Percentiles rank a stretch among this genome's conserved stretches.
These are phyloP conservation scores for Ptilodon capucinus DNA, from an alignment of 2,888 invertebrate genomes.

Conservation along the genomic window DNA sequence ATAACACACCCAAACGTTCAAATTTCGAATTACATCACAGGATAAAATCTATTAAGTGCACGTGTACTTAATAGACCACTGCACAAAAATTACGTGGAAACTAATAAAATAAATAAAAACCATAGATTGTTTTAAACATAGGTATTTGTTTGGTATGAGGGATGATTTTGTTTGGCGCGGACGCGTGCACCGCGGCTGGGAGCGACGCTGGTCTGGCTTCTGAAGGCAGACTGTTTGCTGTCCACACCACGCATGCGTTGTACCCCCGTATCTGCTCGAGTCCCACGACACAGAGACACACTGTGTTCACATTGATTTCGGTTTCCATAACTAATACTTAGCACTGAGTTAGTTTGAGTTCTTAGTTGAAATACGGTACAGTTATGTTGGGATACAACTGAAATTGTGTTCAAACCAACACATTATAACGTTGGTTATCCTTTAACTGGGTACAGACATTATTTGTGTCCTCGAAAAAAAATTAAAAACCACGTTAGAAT, in stretches of 20 bases:
- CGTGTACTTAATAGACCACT: constrained; percentile 14
- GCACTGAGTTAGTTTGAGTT: constrained; percentile 17
- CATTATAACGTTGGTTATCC: not conserved
- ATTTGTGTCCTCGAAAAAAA: constrained; percentile 9
- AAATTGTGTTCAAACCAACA: not conserved
- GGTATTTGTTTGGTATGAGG: constrained; percentile 22
- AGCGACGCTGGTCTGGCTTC: constrained; percentile 27
- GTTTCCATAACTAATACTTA: constrained; percentile 16
- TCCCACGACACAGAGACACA: constrained; percentile 11
- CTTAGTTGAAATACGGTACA: constrained; percentile 17
- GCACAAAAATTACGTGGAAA: constrained; percentile 2
- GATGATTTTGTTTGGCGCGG: constrained; percentile 3
- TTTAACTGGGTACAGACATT: not conserved
- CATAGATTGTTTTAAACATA: constrained; percentile 16
- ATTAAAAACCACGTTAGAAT: constrained; percentile 5
- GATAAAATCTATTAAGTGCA: constrained; percentile 18
- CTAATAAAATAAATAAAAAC: constrained; percentile 8
- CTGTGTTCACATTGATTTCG: constrained; percentile 16
- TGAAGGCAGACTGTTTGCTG: constrained; percentile 13
- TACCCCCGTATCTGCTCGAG: constrained; percentile 10
- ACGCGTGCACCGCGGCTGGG: constrained; percentile 12
- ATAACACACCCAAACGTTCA: constrained; percentile 22
- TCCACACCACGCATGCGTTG: constrained; percentile 27
- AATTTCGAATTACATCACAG: constrained; percentile 19
- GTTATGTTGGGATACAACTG: not conserved